These are phyloP conservation scores for Diaperis boleti DNA, from an alignment of 2,888 invertebrate species.

Conservation along the genomic window DNA sequence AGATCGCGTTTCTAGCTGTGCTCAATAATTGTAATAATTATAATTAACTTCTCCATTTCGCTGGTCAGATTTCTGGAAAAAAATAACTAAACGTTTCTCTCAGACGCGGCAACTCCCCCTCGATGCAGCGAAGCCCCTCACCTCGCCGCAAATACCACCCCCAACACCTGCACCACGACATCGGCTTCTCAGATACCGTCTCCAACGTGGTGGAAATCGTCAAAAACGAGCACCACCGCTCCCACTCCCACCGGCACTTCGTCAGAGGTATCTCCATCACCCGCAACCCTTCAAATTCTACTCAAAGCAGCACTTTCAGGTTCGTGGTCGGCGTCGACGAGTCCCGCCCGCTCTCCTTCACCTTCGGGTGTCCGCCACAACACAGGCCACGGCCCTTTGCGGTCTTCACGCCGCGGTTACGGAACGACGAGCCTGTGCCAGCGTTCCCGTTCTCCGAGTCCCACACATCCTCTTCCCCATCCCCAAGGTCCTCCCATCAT, in stretches of 20 bases:
- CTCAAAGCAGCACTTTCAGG: constrained; percentile 65
- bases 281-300: neutral
- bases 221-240: constrained; percentile 84
- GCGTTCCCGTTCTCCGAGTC: constrained; percentile 83
- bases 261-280: constrained; percentile 57
- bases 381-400: constrained; percentile 58
- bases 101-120: constrained; percentile 71
- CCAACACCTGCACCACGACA: constrained; percentile 89
- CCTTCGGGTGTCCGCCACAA: constrained; percentile 71
- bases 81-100: too few species aligned
- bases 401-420: constrained; percentile 67
- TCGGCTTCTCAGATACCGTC: constrained; percentile 97
- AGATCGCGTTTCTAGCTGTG: too few species aligned
- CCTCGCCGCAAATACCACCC: constrained; percentile 73
- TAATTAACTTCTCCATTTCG: too few species aligned
- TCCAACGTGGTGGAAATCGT: constrained; percentile 97
- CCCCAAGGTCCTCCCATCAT: constrained; percentile 61
- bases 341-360: constrained; percentile 86
- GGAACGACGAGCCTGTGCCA: constrained; percentile 84
- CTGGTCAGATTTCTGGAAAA: neutral
- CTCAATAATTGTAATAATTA: too few species aligned
- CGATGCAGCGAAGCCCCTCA: constrained; percentile 73
- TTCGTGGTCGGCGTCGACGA: constrained; percentile 86
- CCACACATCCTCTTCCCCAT: constrained; percentile 67
- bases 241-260: constrained; percentile 67